Evolutionary conservation across 2,888 invertebrate genomes (phyloP).

Genomic region (Auanema freiburgensis): DNA sequence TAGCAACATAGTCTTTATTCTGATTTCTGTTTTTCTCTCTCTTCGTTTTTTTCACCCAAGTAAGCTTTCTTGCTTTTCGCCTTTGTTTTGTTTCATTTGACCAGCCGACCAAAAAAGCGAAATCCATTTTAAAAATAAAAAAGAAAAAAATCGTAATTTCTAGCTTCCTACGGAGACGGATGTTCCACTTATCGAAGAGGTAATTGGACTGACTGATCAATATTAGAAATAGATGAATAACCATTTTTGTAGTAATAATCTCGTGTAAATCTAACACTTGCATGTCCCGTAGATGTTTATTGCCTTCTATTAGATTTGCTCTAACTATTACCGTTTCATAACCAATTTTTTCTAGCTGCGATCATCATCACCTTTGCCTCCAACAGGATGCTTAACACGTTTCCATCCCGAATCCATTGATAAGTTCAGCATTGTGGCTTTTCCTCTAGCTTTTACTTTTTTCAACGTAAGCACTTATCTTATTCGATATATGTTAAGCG

Average conservation of each 20-base stretch:
- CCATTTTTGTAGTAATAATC: slow-evolving; percentile 5
- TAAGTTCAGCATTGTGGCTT: slow-evolving; percentile 91
- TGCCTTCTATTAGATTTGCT: neutral
- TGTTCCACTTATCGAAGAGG: slow-evolving; percentile 44
- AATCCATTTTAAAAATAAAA: too few species aligned
- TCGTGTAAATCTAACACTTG: slow-evolving; percentile 20
- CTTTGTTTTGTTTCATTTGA: too few species aligned
- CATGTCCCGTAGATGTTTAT: slow-evolving; percentile 1
- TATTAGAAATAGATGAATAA: slow-evolving; percentile 11
- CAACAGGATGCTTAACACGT: slow-evolving; percentile 37
- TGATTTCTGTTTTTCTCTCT: too few species aligned
- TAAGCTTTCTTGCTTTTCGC: too few species aligned
- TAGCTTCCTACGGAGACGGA: slow-evolving; percentile 40
- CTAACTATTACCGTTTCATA: neutral
- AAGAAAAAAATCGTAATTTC: slow-evolving; percentile 19
- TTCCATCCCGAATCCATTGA: slow-evolving; percentile 74
- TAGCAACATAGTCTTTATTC: neutral
- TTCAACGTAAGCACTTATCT: slow-evolving; percentile 85
- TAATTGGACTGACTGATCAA: slow-evolving; percentile 16
- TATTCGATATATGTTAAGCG: too few species aligned
- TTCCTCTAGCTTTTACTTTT: slow-evolving; percentile 90
- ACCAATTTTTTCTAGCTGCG: slow-evolving; percentile 25
- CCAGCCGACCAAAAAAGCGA: too few species aligned
- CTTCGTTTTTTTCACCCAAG: too few species aligned
- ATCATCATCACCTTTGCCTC: slow-evolving; percentile 23